Evolutionary conservation across 2,797 vertebrate genomes (phyloP).

Genomic region (Nyctalus aviator): DNA sequence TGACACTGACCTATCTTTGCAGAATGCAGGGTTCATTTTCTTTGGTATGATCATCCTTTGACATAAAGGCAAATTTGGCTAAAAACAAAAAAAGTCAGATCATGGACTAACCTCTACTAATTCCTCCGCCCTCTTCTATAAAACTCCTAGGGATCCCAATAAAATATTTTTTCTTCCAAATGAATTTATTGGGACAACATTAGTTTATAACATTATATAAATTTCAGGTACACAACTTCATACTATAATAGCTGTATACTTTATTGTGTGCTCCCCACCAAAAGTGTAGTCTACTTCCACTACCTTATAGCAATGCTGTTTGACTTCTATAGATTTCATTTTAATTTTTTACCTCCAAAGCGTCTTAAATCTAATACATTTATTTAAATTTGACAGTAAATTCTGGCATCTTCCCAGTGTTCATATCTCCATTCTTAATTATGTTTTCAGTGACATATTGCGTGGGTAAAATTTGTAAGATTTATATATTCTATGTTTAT

Average conservation of each 20-base stretch:
- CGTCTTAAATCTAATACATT: constrained; percentile 62
- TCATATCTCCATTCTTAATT: constrained; percentile 57
- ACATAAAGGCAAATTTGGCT: constrained; percentile 21
- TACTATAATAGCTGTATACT: background rate
- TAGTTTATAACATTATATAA: background rate
- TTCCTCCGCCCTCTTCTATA: background rate
- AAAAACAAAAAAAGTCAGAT: background rate
- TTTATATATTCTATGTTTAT: constrained; percentile 49
- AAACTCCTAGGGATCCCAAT: background rate
- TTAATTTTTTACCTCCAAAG: constrained; percentile 52
- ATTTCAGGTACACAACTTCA: background rate
- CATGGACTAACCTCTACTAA: constrained; percentile 21
- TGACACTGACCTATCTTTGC: background rate
- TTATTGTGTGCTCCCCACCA: background rate
- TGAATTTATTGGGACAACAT: background rate
- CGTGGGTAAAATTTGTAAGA: constrained; percentile 53
- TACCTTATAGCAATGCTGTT: background rate
- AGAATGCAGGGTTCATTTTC: constrained; percentile 9
- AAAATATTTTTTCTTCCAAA: background rate
- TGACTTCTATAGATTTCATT: constrained; percentile 33
- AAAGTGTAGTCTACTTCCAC: background rate
- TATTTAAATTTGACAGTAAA: constrained; percentile 71
- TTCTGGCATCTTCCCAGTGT: constrained; percentile 48
- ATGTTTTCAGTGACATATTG: constrained; percentile 56
- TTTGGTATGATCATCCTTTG: background rate